These are phyloP conservation scores for Agrotis exclamationis DNA, from an alignment of 2,888 invertebrate genomes.

Conservation along the genomic window DNA sequence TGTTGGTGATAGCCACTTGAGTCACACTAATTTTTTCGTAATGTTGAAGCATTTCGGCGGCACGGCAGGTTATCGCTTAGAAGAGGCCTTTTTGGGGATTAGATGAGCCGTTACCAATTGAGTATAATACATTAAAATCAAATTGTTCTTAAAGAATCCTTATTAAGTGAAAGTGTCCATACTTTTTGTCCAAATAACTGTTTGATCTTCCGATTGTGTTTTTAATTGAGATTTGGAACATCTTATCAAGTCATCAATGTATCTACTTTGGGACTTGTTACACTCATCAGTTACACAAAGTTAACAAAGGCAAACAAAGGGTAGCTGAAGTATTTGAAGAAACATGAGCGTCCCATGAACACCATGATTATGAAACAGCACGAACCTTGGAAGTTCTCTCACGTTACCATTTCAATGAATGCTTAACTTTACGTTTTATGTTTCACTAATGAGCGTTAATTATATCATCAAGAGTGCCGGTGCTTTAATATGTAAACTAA, in stretches of 20 bases:
- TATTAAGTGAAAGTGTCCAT: slow-evolving; percentile 51
- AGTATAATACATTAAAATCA: slow-evolving; percentile 59
- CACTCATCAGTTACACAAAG: slow-evolving; percentile 1
- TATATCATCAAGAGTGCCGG: slow-evolving; percentile 76
- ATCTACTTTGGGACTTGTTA: not conserved
- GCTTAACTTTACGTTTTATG: slow-evolving; percentile 66
- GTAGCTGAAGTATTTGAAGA: slow-evolving; percentile 32
- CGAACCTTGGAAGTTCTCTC: slow-evolving; percentile 63
- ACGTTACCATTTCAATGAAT: slow-evolving; percentile 67
- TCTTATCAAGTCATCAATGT: not conserved
- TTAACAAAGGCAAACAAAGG: slow-evolving; percentile 16
- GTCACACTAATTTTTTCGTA: slow-evolving; percentile 69
- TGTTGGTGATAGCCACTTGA: slow-evolving; percentile 62
- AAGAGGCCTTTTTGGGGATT: slow-evolving; percentile 73
- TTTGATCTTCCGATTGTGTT: slow-evolving; percentile 36
- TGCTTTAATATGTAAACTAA: slow-evolving; percentile 73
- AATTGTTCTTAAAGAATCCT: slow-evolving; percentile 59
- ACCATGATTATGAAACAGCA: slow-evolving; percentile 58
- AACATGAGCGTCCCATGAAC: slow-evolving; percentile 43
- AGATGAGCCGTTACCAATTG: slow-evolving; percentile 66
- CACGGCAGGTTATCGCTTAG: slow-evolving; percentile 69
- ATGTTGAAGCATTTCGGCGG: slow-evolving; percentile 69
- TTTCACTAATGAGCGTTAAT: slow-evolving; percentile 79
- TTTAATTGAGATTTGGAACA: not conserved
- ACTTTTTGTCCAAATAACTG: slow-evolving; percentile 49